Evolutionary conservation across 1,140 invertebrate genomes (phyloP).

Genomic region (Cydia pomonella): DNA sequence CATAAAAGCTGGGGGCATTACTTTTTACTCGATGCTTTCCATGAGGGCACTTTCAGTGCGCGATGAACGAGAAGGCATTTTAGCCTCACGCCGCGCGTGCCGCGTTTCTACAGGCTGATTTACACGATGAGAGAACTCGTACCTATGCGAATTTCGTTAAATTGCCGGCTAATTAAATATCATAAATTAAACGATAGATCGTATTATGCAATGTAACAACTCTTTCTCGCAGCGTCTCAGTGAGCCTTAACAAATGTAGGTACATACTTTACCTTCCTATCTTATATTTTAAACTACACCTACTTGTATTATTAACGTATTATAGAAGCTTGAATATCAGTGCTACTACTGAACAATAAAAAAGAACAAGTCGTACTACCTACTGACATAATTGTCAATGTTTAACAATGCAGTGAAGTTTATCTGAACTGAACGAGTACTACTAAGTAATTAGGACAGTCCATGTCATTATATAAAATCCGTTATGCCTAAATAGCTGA

Average conservation of each 20-base stretch:
- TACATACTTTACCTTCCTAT: too few relatives aligned
- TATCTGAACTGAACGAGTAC: neutral
- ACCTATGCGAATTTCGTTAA: too few relatives aligned
- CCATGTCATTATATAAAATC: slow-evolving; percentile 7
- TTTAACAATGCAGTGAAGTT: neutral
- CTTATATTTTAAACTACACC: too few relatives aligned
- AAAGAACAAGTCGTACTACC: neutral
- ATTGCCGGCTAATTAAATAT: too few relatives aligned
- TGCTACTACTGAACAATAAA: too few relatives aligned
- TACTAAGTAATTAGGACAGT: slow-evolving; percentile 15
- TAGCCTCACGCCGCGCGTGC: neutral
- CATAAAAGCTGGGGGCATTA: slow-evolving; percentile 78
- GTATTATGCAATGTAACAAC: too few relatives aligned
- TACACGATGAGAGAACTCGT: neutral
- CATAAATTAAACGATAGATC: too few relatives aligned
- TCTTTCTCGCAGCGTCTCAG: too few relatives aligned
- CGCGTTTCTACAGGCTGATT: neutral
- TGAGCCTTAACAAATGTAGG: too few relatives aligned
- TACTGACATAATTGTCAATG: neutral
- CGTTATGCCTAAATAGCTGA: neutral
- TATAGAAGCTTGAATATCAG: too few relatives aligned
- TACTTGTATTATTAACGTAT: too few relatives aligned
- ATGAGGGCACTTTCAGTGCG: slow-evolving; percentile 65
- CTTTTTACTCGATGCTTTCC: slow-evolving; percentile 70
- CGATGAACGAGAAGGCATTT: slow-evolving; percentile 11